Conservation (phyloP, 2,113 vertebrate species). For the human (Homo sapiens) region GRCh38 chr6:39154001-39154500, state of each 20-base stretch:
- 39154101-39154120: neutral
- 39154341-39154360: neutral
- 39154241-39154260: neutral
- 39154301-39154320: neutral
- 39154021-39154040: neutral
- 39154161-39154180: neutral
- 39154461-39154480: neutral
- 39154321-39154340: neutral
- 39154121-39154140: neutral
- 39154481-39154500: neutral
- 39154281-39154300: neutral
- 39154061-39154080: neutral
- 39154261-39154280: neutral
- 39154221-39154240: neutral
- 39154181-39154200: neutral
- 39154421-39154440: neutral
- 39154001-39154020: neutral
- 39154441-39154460: neutral
- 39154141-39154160: neutral
- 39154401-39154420: neutral
- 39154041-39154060: neutral
- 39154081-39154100: neutral
- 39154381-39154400: neutral
- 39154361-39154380: neutral
- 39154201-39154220: neutral